phyloP scores from a whole-genome alignment of 37 sponge, comb jelly and placozoan genomes.

The Haliclona indistincta region DNA sequence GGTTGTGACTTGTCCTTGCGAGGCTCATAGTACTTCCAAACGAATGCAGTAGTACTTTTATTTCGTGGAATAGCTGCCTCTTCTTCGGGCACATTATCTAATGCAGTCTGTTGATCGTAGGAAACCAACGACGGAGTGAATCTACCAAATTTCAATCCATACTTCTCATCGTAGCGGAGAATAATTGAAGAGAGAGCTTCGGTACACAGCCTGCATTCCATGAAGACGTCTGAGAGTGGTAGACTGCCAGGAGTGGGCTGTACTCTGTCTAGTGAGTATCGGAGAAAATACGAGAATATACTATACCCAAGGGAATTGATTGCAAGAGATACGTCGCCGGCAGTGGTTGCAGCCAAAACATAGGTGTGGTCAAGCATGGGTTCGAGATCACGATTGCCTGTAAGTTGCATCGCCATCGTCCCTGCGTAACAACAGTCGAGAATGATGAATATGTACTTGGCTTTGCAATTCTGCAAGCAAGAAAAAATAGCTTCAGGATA shows the following conservation, averaged over 20 bases:
- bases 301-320: neutral
- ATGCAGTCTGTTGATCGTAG: neutral
- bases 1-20: neutral
- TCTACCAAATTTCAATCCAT: neutral
- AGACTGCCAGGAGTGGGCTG: neutral
- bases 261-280: neutral
- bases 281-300: slow-evolving; percentile 28
- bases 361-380: slow-evolving; percentile 11
- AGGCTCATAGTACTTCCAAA: neutral
- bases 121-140: neutral
- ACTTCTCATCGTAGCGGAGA: neutral
- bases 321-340: slow-evolving; percentile 17
- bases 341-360: slow-evolving; percentile 56
- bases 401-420: slow-evolving; percentile 23
- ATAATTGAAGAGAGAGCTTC: slow-evolving; percentile 19
- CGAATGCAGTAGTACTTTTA: neutral
- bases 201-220: slow-evolving; percentile 2
- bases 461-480: slow-evolving; percentile 62
- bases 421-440: slow-evolving; percentile 74
- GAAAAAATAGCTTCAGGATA: slow-evolving; percentile 24
- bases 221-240: neutral
- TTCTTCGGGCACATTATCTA: neutral
- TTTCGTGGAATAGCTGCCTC: neutral
- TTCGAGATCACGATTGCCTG: neutral
- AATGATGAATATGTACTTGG: slow-evolving; percentile 50